A percentile compares a stretch with the other conserved stretches of the same genome.
phyloP scores from a whole-genome alignment of 2,888 invertebrate genomes.

The Seira musarum region DNA sequence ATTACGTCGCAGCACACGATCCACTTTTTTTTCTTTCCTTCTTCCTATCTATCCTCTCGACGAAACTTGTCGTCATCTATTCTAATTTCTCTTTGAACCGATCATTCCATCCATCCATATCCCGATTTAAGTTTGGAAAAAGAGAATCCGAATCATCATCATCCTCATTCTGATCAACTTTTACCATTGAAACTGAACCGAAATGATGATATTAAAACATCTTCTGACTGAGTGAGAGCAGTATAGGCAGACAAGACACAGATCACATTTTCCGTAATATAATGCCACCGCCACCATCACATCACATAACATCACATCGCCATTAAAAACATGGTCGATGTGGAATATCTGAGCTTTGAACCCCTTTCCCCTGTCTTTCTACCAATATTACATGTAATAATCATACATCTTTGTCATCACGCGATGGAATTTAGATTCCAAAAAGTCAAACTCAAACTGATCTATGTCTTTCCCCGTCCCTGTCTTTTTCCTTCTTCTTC shows the following conservation, averaged over 20 bases:
- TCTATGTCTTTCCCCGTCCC: conserved; percentile 58
- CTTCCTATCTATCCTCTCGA: conserved; percentile 12
- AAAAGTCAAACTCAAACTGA: conserved; percentile 62
- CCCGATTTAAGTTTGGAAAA: not conserved
- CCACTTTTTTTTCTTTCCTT: conserved; percentile 23
- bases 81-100: conserved; percentile 45
- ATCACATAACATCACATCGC: conserved; percentile 15
- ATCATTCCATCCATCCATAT: conserved; percentile 54
- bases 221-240: not conserved
- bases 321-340: conserved; percentile 41
- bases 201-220: conserved; percentile 7
- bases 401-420: conserved; percentile 64
- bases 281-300: too few species aligned
- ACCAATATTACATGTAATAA: conserved; percentile 62
- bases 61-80: conserved; percentile 55
- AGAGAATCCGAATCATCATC: conserved; percentile 2
- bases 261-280: conserved; percentile 13
- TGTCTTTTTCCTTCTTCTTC: conserved; percentile 32
- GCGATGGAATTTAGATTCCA: conserved; percentile 63
- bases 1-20: conserved; percentile 41
- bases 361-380: conserved; percentile 39
- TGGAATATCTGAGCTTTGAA: conserved; percentile 57
- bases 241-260: not conserved
- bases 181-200: not conserved
- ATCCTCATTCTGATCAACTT: conserved; percentile 27